phyloP scores from a whole-genome alignment of 2,888 invertebrate species.

The Eumerus sabulonum region DNA sequence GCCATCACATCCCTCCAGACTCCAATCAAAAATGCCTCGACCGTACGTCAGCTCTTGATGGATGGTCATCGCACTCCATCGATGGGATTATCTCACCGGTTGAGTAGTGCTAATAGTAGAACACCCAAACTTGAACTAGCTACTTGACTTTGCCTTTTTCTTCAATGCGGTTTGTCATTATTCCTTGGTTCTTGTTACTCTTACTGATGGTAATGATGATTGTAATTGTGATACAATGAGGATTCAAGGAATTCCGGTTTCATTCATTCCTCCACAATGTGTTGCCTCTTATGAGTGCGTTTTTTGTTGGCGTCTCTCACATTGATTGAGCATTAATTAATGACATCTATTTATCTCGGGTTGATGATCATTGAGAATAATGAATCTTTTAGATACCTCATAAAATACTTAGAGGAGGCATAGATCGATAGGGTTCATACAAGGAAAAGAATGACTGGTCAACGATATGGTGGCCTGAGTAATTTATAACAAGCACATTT shows the following conservation, averaged over 20 bases:
- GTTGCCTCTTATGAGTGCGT: constrained; percentile 13
- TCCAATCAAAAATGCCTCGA: constrained; percentile 52
- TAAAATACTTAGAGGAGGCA: neutral
- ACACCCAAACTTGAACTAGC: constrained; percentile 55
- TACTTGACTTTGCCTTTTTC: constrained; percentile 41
- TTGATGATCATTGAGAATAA: constrained; percentile 44
- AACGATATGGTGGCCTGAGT: constrained; percentile 39
- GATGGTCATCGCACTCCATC: constrained; percentile 52
- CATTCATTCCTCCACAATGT: constrained; percentile 1
- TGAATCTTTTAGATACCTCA: constrained; percentile 8
- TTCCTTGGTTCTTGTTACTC: neutral
- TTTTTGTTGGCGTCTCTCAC: neutral
- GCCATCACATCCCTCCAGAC: constrained; percentile 44
- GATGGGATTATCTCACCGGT: constrained; percentile 50
- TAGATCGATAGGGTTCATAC: neutral
- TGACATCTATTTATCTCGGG: constrained; percentile 36
- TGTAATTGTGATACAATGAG: neutral
- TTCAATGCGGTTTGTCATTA: neutral
- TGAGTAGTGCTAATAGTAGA: constrained; percentile 38
- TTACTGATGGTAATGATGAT: no score
- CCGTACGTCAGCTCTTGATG: constrained; percentile 53
- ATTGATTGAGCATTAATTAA: constrained; percentile 57
- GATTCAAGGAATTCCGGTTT: constrained; percentile 47
- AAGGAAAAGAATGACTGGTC: constrained; percentile 15
- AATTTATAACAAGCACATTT: constrained; percentile 33